These are phyloP conservation scores for Meloe dianella DNA, from an alignment of 2,888 invertebrate species.

Conservation along the genomic window DNA sequence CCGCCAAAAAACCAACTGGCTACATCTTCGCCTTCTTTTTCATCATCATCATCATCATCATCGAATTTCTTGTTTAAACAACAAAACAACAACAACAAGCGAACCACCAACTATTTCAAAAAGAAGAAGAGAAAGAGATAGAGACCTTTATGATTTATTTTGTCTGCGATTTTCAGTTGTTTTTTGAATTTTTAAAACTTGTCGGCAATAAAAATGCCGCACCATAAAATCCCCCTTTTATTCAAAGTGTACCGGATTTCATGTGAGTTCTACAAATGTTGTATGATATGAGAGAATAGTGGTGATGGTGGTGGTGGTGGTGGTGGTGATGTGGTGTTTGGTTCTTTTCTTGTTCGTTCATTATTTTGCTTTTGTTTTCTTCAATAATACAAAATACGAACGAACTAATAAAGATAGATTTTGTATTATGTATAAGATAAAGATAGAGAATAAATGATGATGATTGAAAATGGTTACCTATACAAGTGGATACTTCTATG, in stretches of 20 bases:
- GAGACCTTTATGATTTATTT: constrained; percentile 59
- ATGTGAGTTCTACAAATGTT: constrained; percentile 2
- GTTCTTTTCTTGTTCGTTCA: background rate
- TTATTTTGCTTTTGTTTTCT: background rate
- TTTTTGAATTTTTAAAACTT: constrained; percentile 60
- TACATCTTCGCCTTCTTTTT: constrained; percentile 21
- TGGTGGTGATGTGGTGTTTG: no score
- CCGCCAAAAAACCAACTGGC: constrained; percentile 31
- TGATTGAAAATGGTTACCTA: constrained; percentile 2
- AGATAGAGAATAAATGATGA: constrained; percentile 1
- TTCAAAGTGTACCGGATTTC: constrained; percentile 6
- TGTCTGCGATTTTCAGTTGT: constrained; percentile 59
- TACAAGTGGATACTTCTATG: background rate
- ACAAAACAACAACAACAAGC: background rate
- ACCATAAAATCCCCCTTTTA: constrained; percentile 54
- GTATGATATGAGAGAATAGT: background rate
- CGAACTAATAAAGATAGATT: constrained; percentile 4
- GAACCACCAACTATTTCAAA: no score
- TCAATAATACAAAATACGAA: background rate
- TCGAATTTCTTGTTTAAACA: constrained; percentile 5
- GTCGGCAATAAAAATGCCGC: constrained; percentile 58
- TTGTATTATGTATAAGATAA: background rate
- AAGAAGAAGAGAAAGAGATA: constrained; percentile 28
- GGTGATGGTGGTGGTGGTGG: no score
- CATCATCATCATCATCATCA: constrained; percentile 18